phyloP scores from a whole-genome alignment of 2,888 invertebrate genomes.

The Monoplex corrugatus region DNA sequence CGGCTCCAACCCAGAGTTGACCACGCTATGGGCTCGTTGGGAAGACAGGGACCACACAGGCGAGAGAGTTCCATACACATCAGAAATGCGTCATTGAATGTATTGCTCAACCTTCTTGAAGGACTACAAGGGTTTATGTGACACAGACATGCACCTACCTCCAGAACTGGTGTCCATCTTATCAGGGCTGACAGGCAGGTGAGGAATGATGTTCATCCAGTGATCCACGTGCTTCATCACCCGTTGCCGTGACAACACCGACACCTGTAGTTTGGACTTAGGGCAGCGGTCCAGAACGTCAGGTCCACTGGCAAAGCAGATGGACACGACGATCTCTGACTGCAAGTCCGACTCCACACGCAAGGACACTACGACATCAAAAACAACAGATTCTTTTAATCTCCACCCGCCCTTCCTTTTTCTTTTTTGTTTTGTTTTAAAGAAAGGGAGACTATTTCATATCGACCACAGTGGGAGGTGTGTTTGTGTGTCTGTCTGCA shows the following conservation, averaged over 20 bases:
- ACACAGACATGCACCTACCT: too few species aligned
- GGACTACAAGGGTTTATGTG: too few species aligned
- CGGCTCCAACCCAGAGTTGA: too few species aligned
- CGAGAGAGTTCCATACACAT: too few species aligned
- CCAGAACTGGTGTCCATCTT: constrained; percentile 23
- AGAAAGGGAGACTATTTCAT: background rate
- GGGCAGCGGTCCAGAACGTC: background rate
- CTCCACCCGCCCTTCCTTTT: background rate
- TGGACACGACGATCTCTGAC: constrained; percentile 25
- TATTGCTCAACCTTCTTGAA: too few species aligned
- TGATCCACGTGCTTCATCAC: background rate
- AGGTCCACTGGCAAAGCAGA: constrained; percentile 19
- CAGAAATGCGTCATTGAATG: too few species aligned
- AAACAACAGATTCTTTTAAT: too few species aligned
- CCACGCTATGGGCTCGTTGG: too few species aligned
- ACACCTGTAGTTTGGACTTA: constrained; percentile 24
- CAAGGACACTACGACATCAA: background rate
- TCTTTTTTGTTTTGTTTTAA: background rate
- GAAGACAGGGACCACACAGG: too few species aligned
- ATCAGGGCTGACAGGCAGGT: background rate
- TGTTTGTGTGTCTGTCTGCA: too few species aligned
- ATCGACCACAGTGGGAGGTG: too few species aligned
- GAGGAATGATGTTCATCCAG: background rate
- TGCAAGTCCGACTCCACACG: background rate
- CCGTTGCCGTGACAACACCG: constrained; percentile 40